These are phyloP conservation scores for Conus ventricosus DNA, from an alignment of 1,140 invertebrate species.

Conservation along the genomic window DNA sequence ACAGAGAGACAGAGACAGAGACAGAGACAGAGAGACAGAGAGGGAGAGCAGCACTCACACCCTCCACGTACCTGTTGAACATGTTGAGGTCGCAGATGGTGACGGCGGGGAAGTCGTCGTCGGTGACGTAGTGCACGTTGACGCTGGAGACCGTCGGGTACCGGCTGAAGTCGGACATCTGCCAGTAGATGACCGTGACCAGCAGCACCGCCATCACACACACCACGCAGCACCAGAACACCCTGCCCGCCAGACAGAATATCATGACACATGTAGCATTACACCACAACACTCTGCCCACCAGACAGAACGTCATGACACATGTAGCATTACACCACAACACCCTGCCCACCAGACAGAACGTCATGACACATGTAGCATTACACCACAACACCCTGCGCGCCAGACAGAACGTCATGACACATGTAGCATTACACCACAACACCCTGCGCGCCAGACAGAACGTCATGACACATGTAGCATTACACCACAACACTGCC, in stretches of 20 bases:
- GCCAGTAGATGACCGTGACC: constrained; percentile 44
- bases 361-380: no score
- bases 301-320: no score
- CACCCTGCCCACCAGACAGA: no score
- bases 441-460: no score
- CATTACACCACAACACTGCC: no score
- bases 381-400: no score
- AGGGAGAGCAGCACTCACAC: not conserved
- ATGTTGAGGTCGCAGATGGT: constrained; percentile 52
- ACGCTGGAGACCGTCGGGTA: constrained; percentile 50
- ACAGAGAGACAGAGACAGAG: no score
- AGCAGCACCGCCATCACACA: constrained; percentile 43
- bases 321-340: no score
- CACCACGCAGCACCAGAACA: constrained; percentile 47
- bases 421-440: no score
- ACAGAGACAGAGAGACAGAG: not conserved
- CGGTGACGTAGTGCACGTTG: constrained; percentile 42
- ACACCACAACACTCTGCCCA: no score
- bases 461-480: no score
- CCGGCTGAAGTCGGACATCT: constrained; percentile 45
- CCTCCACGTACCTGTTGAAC: constrained; percentile 30
- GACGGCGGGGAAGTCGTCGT: constrained; percentile 48
- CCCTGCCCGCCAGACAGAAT: constrained; percentile 32
- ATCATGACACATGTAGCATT: not conserved
- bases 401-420: no score